phyloP scores from a whole-genome alignment of 2,113 vertebrate species.

The Apteryx mantelli region DNA sequence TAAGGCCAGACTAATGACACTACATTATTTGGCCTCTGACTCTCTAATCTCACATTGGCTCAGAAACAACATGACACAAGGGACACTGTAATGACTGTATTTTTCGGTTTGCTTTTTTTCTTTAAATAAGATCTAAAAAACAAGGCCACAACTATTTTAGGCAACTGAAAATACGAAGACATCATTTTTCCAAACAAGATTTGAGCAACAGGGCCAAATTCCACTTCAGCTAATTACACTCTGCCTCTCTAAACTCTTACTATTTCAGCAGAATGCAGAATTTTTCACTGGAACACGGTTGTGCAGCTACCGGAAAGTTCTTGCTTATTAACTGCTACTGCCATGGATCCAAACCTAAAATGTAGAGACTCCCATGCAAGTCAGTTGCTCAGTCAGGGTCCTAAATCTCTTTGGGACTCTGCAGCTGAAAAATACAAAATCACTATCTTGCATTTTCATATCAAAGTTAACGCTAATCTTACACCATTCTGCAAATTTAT shows the following conservation, averaged over 20 bases:
- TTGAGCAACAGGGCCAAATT: not conserved
- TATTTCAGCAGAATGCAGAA: not conserved
- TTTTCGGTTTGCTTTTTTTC: not conserved
- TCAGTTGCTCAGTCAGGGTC: not conserved
- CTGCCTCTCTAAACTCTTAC: not conserved
- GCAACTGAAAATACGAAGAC: not conserved
- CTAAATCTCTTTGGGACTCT: not conserved
- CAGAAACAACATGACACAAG: not conserved
- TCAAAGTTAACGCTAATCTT: not conserved
- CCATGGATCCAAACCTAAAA: not conserved
- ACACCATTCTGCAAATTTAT: not conserved
- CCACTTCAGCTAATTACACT: not conserved
- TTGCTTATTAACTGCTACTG: not conserved
- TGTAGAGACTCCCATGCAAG: not conserved
- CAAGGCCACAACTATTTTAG: not conserved
- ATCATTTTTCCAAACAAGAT: not conserved
- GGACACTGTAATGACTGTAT: not conserved
- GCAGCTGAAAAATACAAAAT: not conserved
- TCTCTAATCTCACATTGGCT: not conserved
- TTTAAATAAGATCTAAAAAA: not conserved
- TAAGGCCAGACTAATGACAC: not conserved
- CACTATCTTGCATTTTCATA: not conserved
- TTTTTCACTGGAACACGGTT: not conserved
- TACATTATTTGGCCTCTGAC: not conserved
- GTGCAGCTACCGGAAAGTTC: not conserved